phyloP scores from a whole-genome alignment of 2,888 invertebrate species.

The Cryptocephalus moraei region DNA sequence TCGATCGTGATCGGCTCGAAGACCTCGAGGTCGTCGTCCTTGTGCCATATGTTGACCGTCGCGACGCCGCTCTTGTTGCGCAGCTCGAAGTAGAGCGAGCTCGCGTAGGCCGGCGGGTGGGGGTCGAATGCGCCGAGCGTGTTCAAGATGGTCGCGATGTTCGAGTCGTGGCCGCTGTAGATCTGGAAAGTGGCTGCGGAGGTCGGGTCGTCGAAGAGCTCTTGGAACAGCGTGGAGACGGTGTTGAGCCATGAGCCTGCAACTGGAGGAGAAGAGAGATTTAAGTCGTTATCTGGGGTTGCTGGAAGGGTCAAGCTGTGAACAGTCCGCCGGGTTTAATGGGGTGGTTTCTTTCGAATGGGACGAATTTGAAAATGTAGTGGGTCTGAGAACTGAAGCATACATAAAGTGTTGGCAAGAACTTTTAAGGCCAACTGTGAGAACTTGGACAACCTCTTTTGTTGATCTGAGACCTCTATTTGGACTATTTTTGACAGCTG shows the following conservation, averaged over 20 bases:
- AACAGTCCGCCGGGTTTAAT: no score
- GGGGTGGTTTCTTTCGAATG: no score
- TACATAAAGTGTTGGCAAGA: no score
- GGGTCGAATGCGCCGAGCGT: constrained; percentile 53
- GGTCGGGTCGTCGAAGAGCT: background rate
- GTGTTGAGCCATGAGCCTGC: constrained; percentile 5
- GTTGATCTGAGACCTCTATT: no score
- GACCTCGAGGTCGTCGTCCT: constrained; percentile 5
- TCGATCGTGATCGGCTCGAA: constrained; percentile 3
- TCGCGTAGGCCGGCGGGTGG: constrained; percentile 53
- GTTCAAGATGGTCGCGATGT: constrained; percentile 57
- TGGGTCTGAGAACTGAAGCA: no score
- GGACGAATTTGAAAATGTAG: no score
- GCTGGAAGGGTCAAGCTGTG: no score
- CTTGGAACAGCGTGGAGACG: constrained; percentile 6
- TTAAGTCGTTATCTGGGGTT: no score
- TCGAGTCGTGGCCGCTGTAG: constrained; percentile 69
- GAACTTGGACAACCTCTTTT: no score
- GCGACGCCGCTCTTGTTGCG: constrained; percentile 25
- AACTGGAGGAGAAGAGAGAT: background rate
- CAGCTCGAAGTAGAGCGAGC: constrained; percentile 61
- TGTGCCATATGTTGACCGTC: constrained; percentile 9
- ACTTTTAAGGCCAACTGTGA: no score
- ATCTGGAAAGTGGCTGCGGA: constrained; percentile 46
- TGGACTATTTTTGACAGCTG: no score